phyloP scores from a whole-genome alignment of 2,797 vertebrate species.

The Coluber constrictor region DNA sequence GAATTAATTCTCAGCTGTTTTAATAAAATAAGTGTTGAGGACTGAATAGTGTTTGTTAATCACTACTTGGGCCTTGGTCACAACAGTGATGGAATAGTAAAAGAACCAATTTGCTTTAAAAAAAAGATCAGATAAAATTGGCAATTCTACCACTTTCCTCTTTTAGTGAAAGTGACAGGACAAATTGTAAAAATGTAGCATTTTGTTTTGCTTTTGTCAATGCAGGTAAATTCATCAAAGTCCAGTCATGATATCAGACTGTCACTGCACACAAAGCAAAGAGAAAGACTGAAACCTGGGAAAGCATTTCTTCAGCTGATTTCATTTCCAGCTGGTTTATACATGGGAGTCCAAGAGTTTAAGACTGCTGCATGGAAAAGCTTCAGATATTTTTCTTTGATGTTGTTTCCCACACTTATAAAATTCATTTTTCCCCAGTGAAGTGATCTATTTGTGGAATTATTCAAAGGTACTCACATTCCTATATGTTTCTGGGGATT shows the following conservation, averaged over 20 bases:
- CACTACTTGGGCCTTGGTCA: no score
- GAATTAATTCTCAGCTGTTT: no score
- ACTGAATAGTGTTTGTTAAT: no score
- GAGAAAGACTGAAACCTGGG: not conserved
- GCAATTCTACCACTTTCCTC: not conserved
- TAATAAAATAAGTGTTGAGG: no score
- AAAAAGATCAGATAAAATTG: not conserved
- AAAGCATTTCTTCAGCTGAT: not conserved
- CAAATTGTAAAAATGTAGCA: not conserved
- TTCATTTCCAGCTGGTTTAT: not conserved
- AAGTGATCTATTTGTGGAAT: not conserved
- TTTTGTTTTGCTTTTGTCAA: not conserved
- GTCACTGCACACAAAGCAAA: not conserved
- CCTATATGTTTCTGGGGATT: not conserved
- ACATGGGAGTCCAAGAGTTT: not conserved
- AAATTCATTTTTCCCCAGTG: not conserved
- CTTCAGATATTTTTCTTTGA: not conserved
- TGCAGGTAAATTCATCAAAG: not conserved
- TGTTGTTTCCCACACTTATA: not conserved
- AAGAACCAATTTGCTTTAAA: not conserved
- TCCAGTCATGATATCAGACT: not conserved
- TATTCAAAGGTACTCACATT: not conserved
- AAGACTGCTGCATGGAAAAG: not conserved
- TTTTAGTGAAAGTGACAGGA: not conserved
- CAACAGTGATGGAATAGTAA: not conserved